Conservation (phyloP, 2,888 invertebrate species). For the Drosophila kuntzei region DNA sequence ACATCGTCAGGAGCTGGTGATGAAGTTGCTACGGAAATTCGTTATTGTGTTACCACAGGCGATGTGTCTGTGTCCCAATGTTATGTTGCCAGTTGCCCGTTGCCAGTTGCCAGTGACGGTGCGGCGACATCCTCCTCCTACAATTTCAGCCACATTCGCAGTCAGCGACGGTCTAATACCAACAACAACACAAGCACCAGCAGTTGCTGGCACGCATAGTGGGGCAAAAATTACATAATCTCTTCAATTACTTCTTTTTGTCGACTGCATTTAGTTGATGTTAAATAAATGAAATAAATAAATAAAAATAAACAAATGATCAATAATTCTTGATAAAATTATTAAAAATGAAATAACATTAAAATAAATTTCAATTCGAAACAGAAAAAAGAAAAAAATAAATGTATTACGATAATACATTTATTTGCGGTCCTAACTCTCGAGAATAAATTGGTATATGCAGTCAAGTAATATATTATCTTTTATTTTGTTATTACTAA, state of each 20-base stretch:
- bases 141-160: constrained; percentile 42
- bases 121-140: constrained; percentile 37
- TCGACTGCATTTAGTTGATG: too few relatives aligned
- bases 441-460: too few relatives aligned
- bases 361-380: too few relatives aligned
- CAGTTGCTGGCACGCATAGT: constrained; percentile 29
- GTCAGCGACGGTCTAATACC: constrained; percentile 60
- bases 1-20: constrained; percentile 47
- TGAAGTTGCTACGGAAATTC: constrained; percentile 83
- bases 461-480: too few relatives aligned
- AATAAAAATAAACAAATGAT: too few relatives aligned
- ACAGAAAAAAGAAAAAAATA: too few relatives aligned
- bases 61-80: constrained; percentile 80
- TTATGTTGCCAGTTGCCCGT: constrained; percentile 39
- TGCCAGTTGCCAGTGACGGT: constrained; percentile 30
- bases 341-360: too few relatives aligned
- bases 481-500: too few relatives aligned
- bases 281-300: too few relatives aligned
- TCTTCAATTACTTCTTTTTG: neutral
- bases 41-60: constrained; percentile 84
- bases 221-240: neutral
- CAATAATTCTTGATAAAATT: too few relatives aligned
- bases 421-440: too few relatives aligned
- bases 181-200: constrained; percentile 32
- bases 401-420: too few relatives aligned